These are phyloP conservation scores for Sus scrofa DNA, from an alignment of 2,113 vertebrate species.

Conservation along the genomic window T2T-Sscrofa CM000817.6:48066001-48066500, in stretches of 20 bases:
- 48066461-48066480: slow-evolving; percentile 76
- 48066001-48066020: neutral
- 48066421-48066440: slow-evolving; percentile 80
- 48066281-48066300: slow-evolving; percentile 74
- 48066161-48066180: slow-evolving; percentile 66
- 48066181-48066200: slow-evolving; percentile 84
- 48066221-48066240: slow-evolving; percentile 84
- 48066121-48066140: neutral
- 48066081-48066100: slow-evolving; percentile 45
- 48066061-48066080: slow-evolving; percentile 64
- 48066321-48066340: slow-evolving; percentile 51
- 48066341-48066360: slow-evolving; percentile 52
- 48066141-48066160: slow-evolving; percentile 41
- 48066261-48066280: slow-evolving; percentile 52
- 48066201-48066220: slow-evolving; percentile 87
- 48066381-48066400: slow-evolving; percentile 80
- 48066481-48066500: slow-evolving; percentile 71
- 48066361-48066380: slow-evolving; percentile 87
- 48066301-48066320: slow-evolving; percentile 86
- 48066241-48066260: slow-evolving; percentile 63
- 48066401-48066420: slow-evolving; percentile 84
- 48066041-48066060: slow-evolving; percentile 39
- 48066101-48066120: neutral
- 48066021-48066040: neutral
- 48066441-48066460: slow-evolving; percentile 39